A percentile compares a stretch with the other conserved stretches of the same genome.
Conservation (phyloP, 1,140 invertebrate species). For the Drosophila triauraria region DNA sequence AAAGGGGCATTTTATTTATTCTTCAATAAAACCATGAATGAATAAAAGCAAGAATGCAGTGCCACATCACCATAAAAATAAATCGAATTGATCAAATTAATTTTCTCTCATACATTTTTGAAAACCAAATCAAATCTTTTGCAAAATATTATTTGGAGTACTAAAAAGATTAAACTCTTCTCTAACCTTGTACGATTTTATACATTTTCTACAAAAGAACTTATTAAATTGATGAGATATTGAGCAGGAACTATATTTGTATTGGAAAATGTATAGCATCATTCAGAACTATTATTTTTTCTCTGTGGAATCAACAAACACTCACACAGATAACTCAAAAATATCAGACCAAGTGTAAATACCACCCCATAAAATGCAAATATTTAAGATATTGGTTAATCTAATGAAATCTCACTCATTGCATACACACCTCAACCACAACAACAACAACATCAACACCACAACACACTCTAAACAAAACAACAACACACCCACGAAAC, state of each 20-base stretch:
- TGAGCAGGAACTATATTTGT: not conserved
- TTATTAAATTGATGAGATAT: not conserved
- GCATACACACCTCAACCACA: conserved; percentile 65
- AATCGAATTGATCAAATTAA: too few species aligned
- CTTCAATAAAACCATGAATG: too few species aligned
- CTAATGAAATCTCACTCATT: conserved; percentile 80
- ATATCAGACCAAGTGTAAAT: conserved; percentile 60
- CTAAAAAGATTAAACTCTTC: too few species aligned
- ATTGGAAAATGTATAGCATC: not conserved
- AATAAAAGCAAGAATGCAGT: too few species aligned
- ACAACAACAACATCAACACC: conserved; percentile 24
- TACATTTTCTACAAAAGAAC: too few species aligned
- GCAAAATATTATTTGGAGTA: too few species aligned
- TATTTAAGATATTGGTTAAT: conserved; percentile 70
- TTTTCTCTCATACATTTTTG: too few species aligned
- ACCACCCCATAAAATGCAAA: conserved; percentile 44
- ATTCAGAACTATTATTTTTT: conserved; percentile 2
- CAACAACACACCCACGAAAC: conserved; percentile 14
- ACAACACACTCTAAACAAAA: conserved; percentile 33
- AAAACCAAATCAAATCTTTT: too few species aligned
- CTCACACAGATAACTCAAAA: conserved; percentile 13
- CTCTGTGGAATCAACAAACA: conserved; percentile 15
- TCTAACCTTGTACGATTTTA: too few species aligned
- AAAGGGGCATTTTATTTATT: too few species aligned
- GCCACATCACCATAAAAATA: too few species aligned